These are phyloP conservation scores for Lomographa bimaculata DNA, from an alignment of 2,888 invertebrate species.

Conservation along the genomic window DNA sequence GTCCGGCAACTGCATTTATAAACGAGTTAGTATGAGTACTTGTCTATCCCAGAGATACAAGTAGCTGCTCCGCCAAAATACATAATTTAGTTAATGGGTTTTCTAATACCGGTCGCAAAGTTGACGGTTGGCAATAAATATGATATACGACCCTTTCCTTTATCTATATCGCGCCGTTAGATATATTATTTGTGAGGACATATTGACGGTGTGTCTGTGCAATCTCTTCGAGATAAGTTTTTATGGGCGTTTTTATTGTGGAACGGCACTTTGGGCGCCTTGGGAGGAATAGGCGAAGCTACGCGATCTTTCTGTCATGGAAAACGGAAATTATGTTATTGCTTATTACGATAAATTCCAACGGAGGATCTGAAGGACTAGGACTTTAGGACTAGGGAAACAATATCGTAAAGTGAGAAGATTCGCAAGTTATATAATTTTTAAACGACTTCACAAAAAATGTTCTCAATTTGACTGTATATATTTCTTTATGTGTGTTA, in stretches of 20 bases:
- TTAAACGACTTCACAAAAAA: too few relatives aligned
- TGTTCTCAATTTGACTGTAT: too few relatives aligned
- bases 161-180: conserved; percentile 20
- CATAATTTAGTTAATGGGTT: too few relatives aligned
- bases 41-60: too few relatives aligned
- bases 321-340: conserved; percentile 18
- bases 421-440: too few relatives aligned
- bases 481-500: too few relatives aligned
- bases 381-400: too few relatives aligned
- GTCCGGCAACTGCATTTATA: too few relatives aligned
- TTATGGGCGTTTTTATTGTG: conserved; percentile 23
- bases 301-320: conserved; percentile 12
- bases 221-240: conserved; percentile 24
- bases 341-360: conserved; percentile 19
- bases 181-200: conserved; percentile 23
- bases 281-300: conserved; percentile 15
- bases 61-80: too few relatives aligned
- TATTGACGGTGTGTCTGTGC: conserved; percentile 23
- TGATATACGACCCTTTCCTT: conserved; percentile 17
- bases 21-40: too few relatives aligned
- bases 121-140: conserved; percentile 11
- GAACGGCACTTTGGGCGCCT: conserved; percentile 17
- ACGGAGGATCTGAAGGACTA: too few relatives aligned
- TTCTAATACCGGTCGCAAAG: not conserved
- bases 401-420: too few relatives aligned